phyloP scores from a whole-genome alignment of 2,113 vertebrate genomes.

The Pachyramphus minor region DNA sequence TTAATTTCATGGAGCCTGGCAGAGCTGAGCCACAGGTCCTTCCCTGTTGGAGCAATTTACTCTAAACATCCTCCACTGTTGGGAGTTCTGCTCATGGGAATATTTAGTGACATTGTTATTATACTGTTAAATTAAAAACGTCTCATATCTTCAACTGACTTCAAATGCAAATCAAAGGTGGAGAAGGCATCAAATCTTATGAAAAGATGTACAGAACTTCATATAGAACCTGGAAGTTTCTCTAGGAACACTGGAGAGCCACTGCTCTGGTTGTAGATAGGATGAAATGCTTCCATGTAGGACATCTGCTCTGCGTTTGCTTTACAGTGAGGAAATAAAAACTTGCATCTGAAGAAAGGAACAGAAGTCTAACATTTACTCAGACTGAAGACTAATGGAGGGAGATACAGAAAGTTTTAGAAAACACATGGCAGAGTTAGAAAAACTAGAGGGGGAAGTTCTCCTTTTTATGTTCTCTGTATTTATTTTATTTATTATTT shows the following conservation, averaged over 20 bases:
- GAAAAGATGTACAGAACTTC: background rate
- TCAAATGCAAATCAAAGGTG: background rate
- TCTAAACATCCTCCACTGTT: background rate
- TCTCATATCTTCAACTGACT: background rate
- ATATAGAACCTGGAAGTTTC: background rate
- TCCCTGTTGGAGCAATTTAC: background rate
- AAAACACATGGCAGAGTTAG: background rate
- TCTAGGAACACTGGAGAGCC: fast-evolving
- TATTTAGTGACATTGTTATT: background rate
- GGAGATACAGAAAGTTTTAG: background rate
- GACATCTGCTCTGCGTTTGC: background rate
- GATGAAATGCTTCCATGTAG: background rate
- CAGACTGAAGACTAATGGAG: background rate
- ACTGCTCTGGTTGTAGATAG: fast-evolving
- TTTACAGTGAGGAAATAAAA: background rate
- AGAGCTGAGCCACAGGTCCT: background rate
- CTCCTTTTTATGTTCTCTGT: too few species aligned
- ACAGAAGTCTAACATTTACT: background rate
- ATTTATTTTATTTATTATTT: background rate
- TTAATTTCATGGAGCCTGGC: background rate
- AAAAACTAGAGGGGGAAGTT: background rate
- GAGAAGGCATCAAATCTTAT: background rate
- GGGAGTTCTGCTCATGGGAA: background rate
- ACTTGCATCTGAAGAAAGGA: background rate
- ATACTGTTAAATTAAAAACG: background rate